Percentiles rank a stretch among this genome's conserved stretches.
Conservation (phyloP, 2,888 invertebrate species). For the Platycnemis pennipes region DNA sequence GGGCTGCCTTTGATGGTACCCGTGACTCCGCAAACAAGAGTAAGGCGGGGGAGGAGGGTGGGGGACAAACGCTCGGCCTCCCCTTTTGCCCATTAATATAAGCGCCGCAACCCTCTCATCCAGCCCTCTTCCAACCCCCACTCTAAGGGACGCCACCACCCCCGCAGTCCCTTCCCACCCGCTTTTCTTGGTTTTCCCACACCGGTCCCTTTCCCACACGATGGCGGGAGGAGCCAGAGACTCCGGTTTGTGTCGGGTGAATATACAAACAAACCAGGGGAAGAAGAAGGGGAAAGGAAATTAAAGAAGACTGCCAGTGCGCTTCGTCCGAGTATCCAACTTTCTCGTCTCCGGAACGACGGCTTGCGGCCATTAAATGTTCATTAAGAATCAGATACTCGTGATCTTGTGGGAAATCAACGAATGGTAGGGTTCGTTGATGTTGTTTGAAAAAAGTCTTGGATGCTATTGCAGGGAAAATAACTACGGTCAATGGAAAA, state of each 20-base stretch:
- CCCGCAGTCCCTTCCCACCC: background rate
- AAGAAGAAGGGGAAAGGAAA: background rate
- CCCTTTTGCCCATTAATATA: background rate
- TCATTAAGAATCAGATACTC: background rate
- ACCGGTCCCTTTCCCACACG: conserved; percentile 18
- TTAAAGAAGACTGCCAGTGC: background rate
- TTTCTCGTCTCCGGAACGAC: background rate
- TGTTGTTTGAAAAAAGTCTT: background rate
- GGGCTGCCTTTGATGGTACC: conserved; percentile 49
- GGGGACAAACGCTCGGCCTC: background rate
- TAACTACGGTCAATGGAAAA: background rate
- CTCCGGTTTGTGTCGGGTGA: background rate
- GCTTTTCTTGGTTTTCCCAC: conserved; percentile 21
- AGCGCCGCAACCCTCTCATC: conserved; percentile 18
- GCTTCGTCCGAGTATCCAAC: background rate
- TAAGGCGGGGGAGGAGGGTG: background rate
- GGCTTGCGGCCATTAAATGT: conserved; percentile 6
- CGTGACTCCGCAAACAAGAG: conserved; percentile 62
- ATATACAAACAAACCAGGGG: conserved; percentile 16
- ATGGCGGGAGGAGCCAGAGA: background rate
- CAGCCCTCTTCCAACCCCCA: background rate
- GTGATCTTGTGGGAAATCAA: background rate
- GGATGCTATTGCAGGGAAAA: background rate
- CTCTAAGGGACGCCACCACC: background rate
- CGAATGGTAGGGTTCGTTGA: background rate